phyloP scores from a whole-genome alignment of 2,888 invertebrate genomes.

The Drosophila anomalata region DNA sequence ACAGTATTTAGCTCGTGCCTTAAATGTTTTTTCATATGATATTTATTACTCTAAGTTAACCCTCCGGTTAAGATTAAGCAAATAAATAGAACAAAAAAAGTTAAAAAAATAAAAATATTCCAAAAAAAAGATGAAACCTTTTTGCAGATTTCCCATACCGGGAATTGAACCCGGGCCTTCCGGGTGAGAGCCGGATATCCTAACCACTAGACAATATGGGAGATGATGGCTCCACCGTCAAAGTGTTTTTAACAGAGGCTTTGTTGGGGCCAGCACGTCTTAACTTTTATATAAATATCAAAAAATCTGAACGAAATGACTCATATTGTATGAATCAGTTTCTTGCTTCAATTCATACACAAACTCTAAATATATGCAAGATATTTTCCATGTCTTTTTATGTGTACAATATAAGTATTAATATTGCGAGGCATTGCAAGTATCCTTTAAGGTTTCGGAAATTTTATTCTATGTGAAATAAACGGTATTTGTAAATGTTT shows the following conservation, averaged over 20 bases:
- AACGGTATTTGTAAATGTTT: no score
- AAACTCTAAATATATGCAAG: background rate
- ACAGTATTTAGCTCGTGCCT: no score
- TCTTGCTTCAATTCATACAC: background rate
- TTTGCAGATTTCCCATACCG: slow-evolving; percentile 89
- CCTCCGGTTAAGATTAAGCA: no score
- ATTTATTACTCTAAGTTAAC: no score
- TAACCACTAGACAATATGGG: slow-evolving; percentile 84
- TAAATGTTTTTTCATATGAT: no score
- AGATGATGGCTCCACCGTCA: slow-evolving; percentile 1
- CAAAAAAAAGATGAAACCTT: slow-evolving; percentile 7
- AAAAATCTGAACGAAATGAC: background rate
- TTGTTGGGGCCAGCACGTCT: no score
- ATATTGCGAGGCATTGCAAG: background rate
- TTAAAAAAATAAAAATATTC: background rate
- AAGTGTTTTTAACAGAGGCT: background rate
- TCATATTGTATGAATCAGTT: background rate
- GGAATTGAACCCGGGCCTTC: slow-evolving; percentile 92
- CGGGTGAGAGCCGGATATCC: slow-evolving; percentile 83
- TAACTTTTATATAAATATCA: background rate
- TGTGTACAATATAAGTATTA: no score
- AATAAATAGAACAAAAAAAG: no score
- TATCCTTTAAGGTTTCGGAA: no score
- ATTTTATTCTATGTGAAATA: no score
- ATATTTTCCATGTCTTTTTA: background rate